Conservation (phyloP, 53 echinoderm and acorn worm species). For the Temnopleurus reevesii region DNA sequence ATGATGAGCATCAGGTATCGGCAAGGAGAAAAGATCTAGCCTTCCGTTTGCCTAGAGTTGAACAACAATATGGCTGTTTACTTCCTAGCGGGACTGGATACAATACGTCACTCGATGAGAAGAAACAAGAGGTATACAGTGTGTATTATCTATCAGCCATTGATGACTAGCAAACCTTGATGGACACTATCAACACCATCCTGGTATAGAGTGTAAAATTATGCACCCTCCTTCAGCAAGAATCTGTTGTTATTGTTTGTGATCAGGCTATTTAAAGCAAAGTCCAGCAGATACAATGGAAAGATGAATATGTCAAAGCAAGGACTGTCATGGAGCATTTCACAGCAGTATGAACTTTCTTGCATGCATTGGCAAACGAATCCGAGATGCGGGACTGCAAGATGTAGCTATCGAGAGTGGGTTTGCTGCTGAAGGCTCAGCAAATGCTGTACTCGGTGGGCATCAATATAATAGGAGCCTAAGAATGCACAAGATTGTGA, state of each 20-base stretch:
- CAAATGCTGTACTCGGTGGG: slow-evolving; percentile 58
- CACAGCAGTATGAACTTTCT: slow-evolving; percentile 60
- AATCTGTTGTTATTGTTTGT: slow-evolving; percentile 16
- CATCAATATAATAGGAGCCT: slow-evolving; percentile 64
- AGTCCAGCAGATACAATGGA: slow-evolving; percentile 63
- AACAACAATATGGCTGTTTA: not conserved
- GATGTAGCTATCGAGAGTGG: slow-evolving; percentile 64
- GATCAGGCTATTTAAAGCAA: slow-evolving; percentile 75
- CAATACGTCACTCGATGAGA: not conserved
- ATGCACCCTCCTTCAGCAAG: not conserved
- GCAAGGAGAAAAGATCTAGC: not conserved
- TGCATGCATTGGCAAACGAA: slow-evolving; percentile 66
- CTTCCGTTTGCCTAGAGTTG: not conserved
- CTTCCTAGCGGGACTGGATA: slow-evolving; percentile 30
- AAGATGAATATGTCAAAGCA: slow-evolving; percentile 1
- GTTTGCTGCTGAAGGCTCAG: slow-evolving; percentile 61
- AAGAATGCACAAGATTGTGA: slow-evolving; percentile 65
- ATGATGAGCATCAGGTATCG: not conserved
- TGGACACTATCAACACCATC: slow-evolving; percentile 40
- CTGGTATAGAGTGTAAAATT: slow-evolving; percentile 14
- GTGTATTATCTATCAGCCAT: slow-evolving; percentile 45
- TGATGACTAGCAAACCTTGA: slow-evolving; percentile 44
- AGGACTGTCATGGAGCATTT: slow-evolving; percentile 60
- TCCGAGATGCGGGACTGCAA: slow-evolving; percentile 69
- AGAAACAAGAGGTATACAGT: not conserved